These are phyloP conservation scores for Scaptomyza graminum DNA, from an alignment of 1,140 invertebrate species.

Conservation along the genomic window DNA sequence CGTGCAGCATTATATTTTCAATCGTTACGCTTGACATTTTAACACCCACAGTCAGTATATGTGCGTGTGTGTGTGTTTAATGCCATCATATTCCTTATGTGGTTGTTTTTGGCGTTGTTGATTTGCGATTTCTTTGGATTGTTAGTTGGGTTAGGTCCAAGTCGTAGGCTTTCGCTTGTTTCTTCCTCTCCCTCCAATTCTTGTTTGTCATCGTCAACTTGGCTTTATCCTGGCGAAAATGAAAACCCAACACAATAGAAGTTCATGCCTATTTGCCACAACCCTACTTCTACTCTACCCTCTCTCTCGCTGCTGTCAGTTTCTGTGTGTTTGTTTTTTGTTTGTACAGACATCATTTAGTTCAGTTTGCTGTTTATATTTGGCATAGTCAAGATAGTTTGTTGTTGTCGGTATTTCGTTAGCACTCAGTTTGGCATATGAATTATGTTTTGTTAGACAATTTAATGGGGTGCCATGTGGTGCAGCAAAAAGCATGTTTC, in stretches of 20 bases:
- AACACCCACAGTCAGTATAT: conserved; percentile 64
- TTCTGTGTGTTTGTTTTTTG: not conserved
- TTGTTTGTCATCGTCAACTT: conserved; percentile 66
- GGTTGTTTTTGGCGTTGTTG: conserved; percentile 57
- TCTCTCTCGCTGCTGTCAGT: not conserved
- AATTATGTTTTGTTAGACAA: conserved; percentile 52
- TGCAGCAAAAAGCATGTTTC: not conserved
- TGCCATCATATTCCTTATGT: not conserved
- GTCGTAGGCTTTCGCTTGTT: conserved; percentile 18
- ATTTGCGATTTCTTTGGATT: conserved; percentile 37
- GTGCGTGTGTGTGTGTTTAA: conserved; percentile 26
- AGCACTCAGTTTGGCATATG: conserved; percentile 35
- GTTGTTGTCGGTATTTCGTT: conserved; percentile 31
- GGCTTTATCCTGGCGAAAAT: conserved; percentile 54
- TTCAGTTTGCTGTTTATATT: conserved; percentile 6
- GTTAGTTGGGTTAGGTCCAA: conserved; percentile 68
- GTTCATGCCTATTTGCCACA: conserved; percentile 59
- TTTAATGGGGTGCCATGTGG: conserved; percentile 31
- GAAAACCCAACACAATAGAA: conserved; percentile 37
- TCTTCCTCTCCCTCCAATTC: conserved; percentile 23
- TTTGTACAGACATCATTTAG: too few species aligned
- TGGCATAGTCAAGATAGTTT: conserved; percentile 9
- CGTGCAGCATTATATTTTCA: conserved; percentile 63
- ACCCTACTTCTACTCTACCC: conserved; percentile 16
- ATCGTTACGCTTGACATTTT: conserved; percentile 76